Evolutionary conservation across 2,888 invertebrate genomes (phyloP).

Genomic region (Mechanitis mazaeus): DNA sequence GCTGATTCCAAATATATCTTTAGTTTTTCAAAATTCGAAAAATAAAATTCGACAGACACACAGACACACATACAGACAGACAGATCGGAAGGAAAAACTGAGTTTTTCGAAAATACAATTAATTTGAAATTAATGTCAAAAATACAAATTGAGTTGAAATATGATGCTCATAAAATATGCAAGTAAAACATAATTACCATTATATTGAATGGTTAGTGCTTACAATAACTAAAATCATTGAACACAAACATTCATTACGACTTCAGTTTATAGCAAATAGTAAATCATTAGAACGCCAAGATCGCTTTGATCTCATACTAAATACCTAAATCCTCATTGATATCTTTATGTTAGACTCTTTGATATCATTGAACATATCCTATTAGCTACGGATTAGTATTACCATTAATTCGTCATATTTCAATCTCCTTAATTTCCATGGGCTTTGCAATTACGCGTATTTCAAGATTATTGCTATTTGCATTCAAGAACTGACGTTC

Average conservation of each 20-base stretch:
- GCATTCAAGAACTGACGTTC: constrained; percentile 16
- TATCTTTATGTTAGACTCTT: constrained; percentile 47
- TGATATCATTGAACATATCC: constrained; percentile 33
- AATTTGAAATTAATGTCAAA: too few species aligned
- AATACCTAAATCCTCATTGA: constrained; percentile 51
- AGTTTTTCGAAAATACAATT: too few species aligned
- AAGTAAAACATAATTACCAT: too few species aligned
- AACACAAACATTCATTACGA: constrained; percentile 4
- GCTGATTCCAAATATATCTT: too few species aligned
- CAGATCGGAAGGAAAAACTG: too few species aligned
- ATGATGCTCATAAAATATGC: too few species aligned
- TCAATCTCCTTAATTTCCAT: constrained; percentile 33
- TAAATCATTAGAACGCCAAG: constrained; percentile 46
- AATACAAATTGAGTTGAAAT: too few species aligned
- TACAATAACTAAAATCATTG: constrained; percentile 1
- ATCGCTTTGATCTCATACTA: constrained; percentile 61
- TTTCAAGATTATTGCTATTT: constrained; percentile 31
- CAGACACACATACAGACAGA: too few species aligned
- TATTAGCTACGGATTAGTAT: constrained; percentile 33
- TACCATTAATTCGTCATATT: constrained; percentile 39
- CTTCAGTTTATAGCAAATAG: constrained; percentile 39
- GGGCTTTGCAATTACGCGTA: constrained; percentile 29
- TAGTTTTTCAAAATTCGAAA: too few species aligned
- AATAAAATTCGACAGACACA: too few species aligned
- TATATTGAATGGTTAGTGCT: background rate